A percentile compares a stretch with the other conserved stretches of the same genome.
phyloP scores from a whole-genome alignment of 1,140 invertebrate genomes.

The Rhopalosiphum maidis region DNA sequence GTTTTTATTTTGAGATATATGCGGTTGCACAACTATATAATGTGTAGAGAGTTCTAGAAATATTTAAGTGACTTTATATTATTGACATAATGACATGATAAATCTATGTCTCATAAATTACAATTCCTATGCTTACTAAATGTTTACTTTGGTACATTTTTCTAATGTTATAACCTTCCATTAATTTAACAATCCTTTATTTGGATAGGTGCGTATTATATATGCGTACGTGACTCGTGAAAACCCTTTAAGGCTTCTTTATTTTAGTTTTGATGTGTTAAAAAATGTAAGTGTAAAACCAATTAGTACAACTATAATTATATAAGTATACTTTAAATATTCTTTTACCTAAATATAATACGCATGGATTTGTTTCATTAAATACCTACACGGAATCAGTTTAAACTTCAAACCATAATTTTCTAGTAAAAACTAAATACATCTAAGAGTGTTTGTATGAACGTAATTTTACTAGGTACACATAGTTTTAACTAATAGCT shows the following conservation, averaged over 20 bases:
- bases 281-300: not conserved
- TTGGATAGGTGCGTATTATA: not conserved
- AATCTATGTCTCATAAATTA: not conserved
- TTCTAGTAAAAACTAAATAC: no score
- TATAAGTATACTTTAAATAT: not conserved
- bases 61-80: not conserved
- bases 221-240: not conserved
- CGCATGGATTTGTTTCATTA: not conserved
- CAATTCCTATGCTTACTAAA: not conserved
- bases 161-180: not conserved
- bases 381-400: no score
- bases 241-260: not conserved
- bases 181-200: slow-evolving; percentile 17
- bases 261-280: not conserved
- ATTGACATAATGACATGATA: not conserved
- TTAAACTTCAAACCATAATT: no score
- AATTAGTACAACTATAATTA: not conserved
- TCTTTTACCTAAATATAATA: not conserved
- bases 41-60: not conserved
- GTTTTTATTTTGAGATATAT: not conserved
- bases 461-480: no score
- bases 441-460: no score
- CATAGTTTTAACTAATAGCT: no score
- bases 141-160: not conserved
- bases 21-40: not conserved